phyloP scores from a whole-genome alignment of 2,113 vertebrate species.

The Hypanus sabinus region DNA sequence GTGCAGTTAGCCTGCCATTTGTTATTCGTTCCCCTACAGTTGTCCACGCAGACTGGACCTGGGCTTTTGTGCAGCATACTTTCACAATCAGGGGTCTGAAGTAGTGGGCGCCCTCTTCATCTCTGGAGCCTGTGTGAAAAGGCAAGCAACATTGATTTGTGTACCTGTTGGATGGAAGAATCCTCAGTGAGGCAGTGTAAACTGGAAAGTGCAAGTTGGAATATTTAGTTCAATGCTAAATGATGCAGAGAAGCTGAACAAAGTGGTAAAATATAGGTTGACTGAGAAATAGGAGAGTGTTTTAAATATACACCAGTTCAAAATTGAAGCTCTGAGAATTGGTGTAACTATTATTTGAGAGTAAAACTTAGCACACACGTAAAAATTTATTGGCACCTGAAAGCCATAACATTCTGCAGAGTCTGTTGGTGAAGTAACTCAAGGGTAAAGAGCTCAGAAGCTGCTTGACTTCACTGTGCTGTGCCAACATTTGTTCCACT shows the following conservation, averaged over 20 bases:
- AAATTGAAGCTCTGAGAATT: background rate
- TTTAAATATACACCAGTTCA: background rate
- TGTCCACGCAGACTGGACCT: background rate
- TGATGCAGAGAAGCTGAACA: background rate
- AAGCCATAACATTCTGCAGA: background rate
- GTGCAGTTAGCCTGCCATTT: background rate
- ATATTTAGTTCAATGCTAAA: background rate
- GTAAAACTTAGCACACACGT: background rate
- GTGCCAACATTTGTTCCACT: background rate
- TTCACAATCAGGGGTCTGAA: no score
- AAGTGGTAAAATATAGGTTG: background rate
- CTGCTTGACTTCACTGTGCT: background rate
- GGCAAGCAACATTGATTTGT: background rate
- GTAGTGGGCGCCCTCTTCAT: no score
- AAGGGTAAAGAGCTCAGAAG: background rate
- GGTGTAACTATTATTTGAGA: background rate
- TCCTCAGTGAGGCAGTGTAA: background rate
- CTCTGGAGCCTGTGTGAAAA: no score
- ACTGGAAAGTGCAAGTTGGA: background rate
- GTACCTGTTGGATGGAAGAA: background rate
- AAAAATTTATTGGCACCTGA: background rate
- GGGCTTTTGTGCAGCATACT: background rate
- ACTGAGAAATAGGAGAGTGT: background rate
- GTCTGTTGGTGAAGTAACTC: background rate
- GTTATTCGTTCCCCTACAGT: background rate